phyloP scores from a whole-genome alignment of 2,888 invertebrate genomes.

The Steinernema scapterisci region DNA sequence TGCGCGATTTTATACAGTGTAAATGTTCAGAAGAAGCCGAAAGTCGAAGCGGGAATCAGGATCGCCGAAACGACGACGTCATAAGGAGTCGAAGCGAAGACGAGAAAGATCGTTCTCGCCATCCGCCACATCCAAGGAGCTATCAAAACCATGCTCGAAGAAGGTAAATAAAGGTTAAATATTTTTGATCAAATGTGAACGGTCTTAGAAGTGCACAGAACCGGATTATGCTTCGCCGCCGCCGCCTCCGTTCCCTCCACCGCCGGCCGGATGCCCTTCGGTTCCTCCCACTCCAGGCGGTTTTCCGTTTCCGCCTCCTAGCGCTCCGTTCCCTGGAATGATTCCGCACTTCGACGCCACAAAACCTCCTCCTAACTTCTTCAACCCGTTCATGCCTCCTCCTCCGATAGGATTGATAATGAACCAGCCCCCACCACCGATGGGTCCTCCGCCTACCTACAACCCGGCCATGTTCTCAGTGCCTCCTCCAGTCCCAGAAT shows the following conservation, averaged over 20 bases:
- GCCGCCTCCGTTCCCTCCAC: neutral
- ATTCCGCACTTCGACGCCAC: slow-evolving; percentile 7
- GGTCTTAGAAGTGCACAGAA: neutral
- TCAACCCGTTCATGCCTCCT: neutral
- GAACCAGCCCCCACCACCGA: neutral
- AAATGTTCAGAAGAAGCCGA: neutral
- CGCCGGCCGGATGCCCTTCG: neutral
- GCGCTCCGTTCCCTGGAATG: neutral
- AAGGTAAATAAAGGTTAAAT: neutral
- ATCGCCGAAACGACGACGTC: slow-evolving; percentile 8
- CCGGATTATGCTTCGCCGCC: neutral
- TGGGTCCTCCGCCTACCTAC: neutral
- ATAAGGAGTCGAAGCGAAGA: slow-evolving; percentile 20
- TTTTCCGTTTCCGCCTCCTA: neutral
- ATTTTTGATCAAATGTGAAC: neutral
- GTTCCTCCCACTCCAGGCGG: neutral
- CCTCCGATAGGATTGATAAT: neutral
- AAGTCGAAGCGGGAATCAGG: neutral
- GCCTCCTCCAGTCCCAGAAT: neutral
- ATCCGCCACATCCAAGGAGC: neutral
- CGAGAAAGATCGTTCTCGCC: slow-evolving; percentile 1
- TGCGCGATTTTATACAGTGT: neutral
- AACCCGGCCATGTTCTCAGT: neutral
- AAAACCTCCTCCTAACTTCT: slow-evolving; percentile 1
- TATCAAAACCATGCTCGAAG: neutral